Evolutionary conservation across 1,140 invertebrate species (phyloP).

Genomic region (Amyelois transitella): DNA sequence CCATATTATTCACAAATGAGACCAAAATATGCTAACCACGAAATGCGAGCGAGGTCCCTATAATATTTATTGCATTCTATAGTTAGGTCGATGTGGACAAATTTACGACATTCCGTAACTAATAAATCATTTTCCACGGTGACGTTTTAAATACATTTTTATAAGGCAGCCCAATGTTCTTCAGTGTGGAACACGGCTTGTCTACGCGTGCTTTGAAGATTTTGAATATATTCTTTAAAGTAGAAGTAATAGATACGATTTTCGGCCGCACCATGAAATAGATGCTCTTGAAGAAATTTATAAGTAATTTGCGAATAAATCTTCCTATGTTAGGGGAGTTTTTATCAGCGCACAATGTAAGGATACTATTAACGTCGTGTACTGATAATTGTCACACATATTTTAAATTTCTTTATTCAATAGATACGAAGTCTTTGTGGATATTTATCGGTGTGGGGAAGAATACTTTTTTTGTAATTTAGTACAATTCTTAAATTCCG

Average conservation of each 20-base stretch:
- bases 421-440: constrained; percentile 10
- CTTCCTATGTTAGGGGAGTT: constrained; percentile 49
- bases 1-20: constrained; percentile 6
- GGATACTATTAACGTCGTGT: constrained; percentile 66
- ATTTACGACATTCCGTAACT: constrained; percentile 61
- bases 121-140: constrained; percentile 67
- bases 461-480: constrained; percentile 2
- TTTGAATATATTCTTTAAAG: constrained; percentile 10
- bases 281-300: constrained; percentile 46
- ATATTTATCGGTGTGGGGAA: neutral
- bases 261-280: neutral
- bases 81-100: constrained; percentile 62
- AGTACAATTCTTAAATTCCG: neutral
- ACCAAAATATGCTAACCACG: constrained; percentile 3
- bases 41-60: neutral
- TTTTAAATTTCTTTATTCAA: constrained; percentile 57
- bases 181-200: constrained; percentile 7
- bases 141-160: constrained; percentile 74
- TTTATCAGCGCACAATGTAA: constrained; percentile 62
- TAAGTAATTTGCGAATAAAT: constrained; percentile 74
- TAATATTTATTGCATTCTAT: constrained; percentile 56
- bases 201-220: constrained; percentile 6
- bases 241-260: neutral
- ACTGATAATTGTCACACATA: constrained; percentile 72
- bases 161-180: constrained; percentile 59